A percentile compares a stretch with the other conserved stretches of the same genome.
These are phyloP conservation scores for Pristionchus mayeri DNA, from an alignment of 2,888 invertebrate species.

Conservation along the genomic window DNA sequence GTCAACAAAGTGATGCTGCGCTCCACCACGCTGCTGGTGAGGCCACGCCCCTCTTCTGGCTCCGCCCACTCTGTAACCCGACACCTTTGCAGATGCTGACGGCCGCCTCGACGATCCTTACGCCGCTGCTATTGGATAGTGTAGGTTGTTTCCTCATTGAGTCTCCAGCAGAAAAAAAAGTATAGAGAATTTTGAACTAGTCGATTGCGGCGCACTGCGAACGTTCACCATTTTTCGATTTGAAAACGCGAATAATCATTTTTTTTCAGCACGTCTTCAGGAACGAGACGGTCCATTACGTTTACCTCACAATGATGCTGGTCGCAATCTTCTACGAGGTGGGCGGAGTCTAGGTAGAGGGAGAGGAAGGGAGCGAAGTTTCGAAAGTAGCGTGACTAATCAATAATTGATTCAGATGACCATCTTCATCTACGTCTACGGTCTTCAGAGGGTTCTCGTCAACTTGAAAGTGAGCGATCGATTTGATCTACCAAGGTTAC, in stretches of 20 bases:
- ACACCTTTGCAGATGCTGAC: not conserved
- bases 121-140: not conserved
- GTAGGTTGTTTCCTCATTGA: not conserved
- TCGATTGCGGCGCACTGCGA: no score
- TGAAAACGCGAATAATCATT: no score
- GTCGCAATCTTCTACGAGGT: conserved; percentile 30
- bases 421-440: conserved; percentile 34
- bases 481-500: not conserved
- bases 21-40: not conserved
- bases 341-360: not conserved
- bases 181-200: no score
- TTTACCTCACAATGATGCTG: not conserved
- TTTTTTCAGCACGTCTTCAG: conserved; percentile 15
- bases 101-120: not conserved
- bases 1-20: not conserved
- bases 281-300: conserved; percentile 16
- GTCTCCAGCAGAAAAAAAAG: no score
- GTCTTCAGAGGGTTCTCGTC: conserved; percentile 14
- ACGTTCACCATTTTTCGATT: no score
- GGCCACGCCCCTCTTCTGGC: not conserved
- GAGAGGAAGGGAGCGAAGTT: not conserved
- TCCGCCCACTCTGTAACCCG: not conserved
- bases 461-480: not conserved
- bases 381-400: not conserved
- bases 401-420: not conserved